Evolutionary conservation across 2,888 invertebrate genomes (phyloP).

Genomic region (Boloria selene): DNA sequence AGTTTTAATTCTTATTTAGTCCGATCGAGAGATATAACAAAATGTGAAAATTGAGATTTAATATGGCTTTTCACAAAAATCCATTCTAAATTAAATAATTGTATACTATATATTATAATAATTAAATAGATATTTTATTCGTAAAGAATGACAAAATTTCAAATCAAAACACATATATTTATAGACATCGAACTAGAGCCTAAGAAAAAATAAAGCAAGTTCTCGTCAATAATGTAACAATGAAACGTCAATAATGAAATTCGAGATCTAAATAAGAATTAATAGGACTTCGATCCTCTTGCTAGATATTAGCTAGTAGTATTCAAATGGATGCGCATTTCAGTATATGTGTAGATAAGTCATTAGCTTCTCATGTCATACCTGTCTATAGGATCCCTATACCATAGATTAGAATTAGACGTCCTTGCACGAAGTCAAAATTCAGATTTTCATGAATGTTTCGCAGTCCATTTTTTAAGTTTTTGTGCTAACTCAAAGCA

Average conservation of each 20-base stretch:
- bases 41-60: no score
- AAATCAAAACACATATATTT: no score
- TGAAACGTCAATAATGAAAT: no score
- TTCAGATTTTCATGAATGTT: conserved; percentile 23
- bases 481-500: conserved; percentile 9
- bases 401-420: conserved; percentile 13
- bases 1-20: conserved; percentile 50
- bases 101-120: no score
- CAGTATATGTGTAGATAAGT: conserved; percentile 35
- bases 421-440: conserved; percentile 14
- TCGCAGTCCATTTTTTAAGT: conserved; percentile 11
- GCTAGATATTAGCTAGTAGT: conserved; percentile 24
- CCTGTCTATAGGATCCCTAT: conserved; percentile 26
- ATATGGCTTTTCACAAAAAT: no score
- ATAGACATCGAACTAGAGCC: no score
- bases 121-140: no score
- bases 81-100: no score
- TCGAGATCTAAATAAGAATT: conserved; percentile 33
- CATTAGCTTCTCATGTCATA: conserved; percentile 45
- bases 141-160: no score
- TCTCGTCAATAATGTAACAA: not conserved
- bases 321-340: conserved; percentile 2
- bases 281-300: conserved; percentile 30
- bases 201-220: not conserved
- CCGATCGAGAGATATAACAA: no score